Evolutionary conservation across 2,113 vertebrate species (phyloP), one percentile per base, ranked within the genome.

Genomic region (Excalfactoria chinensis): DNA sequence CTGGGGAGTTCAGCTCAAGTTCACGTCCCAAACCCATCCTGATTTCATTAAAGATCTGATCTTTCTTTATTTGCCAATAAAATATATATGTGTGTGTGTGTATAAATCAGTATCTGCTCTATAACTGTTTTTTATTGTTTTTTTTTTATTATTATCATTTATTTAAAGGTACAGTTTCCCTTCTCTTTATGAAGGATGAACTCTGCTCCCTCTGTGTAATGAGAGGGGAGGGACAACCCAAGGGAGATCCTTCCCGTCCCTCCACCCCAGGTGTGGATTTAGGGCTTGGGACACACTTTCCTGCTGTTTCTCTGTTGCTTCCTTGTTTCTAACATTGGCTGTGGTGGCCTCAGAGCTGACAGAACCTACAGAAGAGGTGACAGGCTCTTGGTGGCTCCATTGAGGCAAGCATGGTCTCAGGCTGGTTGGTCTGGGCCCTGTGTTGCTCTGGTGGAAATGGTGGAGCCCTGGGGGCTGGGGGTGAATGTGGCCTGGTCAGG

Each of bases 1-100:
- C 96, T 93, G 92, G 90, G 43, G 97, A 98, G 97, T 98, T 98
- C 98, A 98, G 93, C 93, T 23, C 80, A 95, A 97, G 97, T 98
- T 98, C 97, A 98, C 95, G 96, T 97, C 96, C 59, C 75, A 84
- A 97, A 91, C 93, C 95, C 97, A 97, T 97, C 97, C 97, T 97
- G 97, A 95, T 97, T 97, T 98, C 97, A 97, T 98, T 98, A 98
- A 96, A 97, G 95, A 97, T 97, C 96, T 97, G 97, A 97, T 97
- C 95, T 96, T 97, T 97, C 93, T 97, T 97, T 97, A 97, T 97
- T 96, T 95, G 97, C 97, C 95, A 97, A 96, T 97, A 97, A 97
- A 96, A 86, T 13, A 91, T 91, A 95, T 97, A 83, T 97, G 32
- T 86, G 25, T 0, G 12, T 69, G 53, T 43, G 53, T 82, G 40